Evolutionary conservation across 2,888 invertebrate species (phyloP).

Genomic region (Monoplex corrugatus): DNA sequence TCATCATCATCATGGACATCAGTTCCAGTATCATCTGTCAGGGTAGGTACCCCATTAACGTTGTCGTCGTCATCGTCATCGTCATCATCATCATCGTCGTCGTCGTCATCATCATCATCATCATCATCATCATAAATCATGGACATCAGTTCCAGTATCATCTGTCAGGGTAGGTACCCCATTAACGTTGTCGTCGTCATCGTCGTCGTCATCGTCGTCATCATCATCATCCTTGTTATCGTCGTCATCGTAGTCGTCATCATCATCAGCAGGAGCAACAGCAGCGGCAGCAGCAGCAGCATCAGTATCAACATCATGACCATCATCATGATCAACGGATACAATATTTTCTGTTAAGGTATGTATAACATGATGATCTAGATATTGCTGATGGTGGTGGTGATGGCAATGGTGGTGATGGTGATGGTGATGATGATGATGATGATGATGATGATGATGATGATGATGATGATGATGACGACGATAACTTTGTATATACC

Average conservation of each 20-base stretch:
- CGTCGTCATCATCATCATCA: constrained; percentile 14
- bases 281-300: too few species aligned
- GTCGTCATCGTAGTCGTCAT: background rate
- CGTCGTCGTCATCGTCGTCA: background rate
- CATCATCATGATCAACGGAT: too few species aligned
- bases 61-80: too few species aligned
- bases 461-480: background rate
- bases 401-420: background rate
- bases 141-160: background rate
- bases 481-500: background rate
- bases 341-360: too few species aligned
- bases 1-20: constrained; percentile 18
- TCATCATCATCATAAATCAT: constrained; percentile 11
- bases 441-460: constrained; percentile 24
- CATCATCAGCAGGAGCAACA: background rate
- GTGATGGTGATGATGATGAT: background rate
- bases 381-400: background rate
- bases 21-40: background rate
- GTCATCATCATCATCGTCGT: background rate
- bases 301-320: background rate
- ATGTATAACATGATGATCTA: background rate
- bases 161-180: background rate
- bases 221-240: background rate
- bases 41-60: too few species aligned
- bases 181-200: too few species aligned